Base-by-base conservation (phyloP, 2,113 vertebrate species). In the Synchiropus splendidus region DNA sequence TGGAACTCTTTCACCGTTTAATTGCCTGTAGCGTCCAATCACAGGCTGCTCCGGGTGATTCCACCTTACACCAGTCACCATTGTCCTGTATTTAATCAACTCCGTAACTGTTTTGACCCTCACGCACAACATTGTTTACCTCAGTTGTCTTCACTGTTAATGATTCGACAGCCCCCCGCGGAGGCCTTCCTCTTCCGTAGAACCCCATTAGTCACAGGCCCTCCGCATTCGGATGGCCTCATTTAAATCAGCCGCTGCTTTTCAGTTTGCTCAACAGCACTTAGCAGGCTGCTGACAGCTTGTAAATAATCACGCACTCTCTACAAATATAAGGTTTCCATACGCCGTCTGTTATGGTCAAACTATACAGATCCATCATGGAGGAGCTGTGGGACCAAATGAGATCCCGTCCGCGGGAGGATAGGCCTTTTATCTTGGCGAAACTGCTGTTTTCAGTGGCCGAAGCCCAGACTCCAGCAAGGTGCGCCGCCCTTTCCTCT, bases 131-230 rank as follows among this genome's bases (percentile, higher is more conserved):
- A n/a, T n/a, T n/a, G n/a, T n/a, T n/a, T n/a, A 3, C 27, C 13
- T 44, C 53, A 61, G 35, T 74, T 63, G 42, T 49, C 74, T 64
- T 67, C 42, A 61, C 40, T 50, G 43, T 48, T 67, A 71, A 74
- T 74, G 1, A 59, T 71, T 79, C 73, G 68, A 68, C 33, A 42
- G 54, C 59, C 42, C 44, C 14, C 39, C 21, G 60, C 56, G 69
- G 34, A 58, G 33, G 39, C 50, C 59, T 51, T 61, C 42, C 39
- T 58, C 39, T 53, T 36, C 48, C 32, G 58, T 33, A 67, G 43
- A 74, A 45, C 48, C 62, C 42, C 44, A 74, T 79, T 67, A 67
- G 60, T 67, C 54, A 61, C 46, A 73, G 66, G 18, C 60, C 45
- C 44, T 55, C 42, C 36, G 32, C 39, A 40, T 9, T 12, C 18